phyloP scores from a whole-genome alignment of 2,113 vertebrate genomes.

The Hystrix brachyura region DNA sequence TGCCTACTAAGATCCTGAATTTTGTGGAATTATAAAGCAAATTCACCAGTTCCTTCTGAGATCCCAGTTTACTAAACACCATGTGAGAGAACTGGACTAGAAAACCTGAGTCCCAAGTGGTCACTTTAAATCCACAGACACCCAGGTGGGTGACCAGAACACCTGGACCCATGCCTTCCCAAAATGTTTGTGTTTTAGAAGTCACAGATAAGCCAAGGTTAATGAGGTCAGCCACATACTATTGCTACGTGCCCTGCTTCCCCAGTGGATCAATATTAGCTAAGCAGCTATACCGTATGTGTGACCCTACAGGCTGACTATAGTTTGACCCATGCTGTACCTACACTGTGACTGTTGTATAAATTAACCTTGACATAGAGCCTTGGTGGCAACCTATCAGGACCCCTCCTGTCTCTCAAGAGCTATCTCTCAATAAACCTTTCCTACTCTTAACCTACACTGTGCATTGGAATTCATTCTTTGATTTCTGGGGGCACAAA shows the following conservation, averaged over 20 bases:
- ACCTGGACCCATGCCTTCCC: neutral
- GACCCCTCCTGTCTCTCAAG: neutral
- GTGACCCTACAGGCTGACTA: neutral
- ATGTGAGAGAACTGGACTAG: neutral
- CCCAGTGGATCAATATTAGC: neutral
- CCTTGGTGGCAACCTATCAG: neutral
- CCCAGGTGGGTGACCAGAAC: neutral
- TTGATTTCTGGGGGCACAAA: neutral
- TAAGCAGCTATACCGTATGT: neutral
- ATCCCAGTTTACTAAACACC: neutral
- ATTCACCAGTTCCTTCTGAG: neutral
- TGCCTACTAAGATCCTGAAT: neutral
- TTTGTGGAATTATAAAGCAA: neutral
- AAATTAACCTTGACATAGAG: neutral
- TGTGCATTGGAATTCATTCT: neutral
- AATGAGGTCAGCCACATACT: neutral
- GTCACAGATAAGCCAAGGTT: neutral
- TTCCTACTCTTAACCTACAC: neutral
- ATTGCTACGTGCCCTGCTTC: neutral
- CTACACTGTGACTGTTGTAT: neutral
- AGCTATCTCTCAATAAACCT: neutral
- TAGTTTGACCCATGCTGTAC: neutral
- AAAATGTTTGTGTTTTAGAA: neutral
- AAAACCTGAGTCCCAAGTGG: neutral
- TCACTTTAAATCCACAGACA: neutral